Evolutionary conservation across 2,113 vertebrate species (phyloP).

Genomic region (Periophthalmodon schlosseri): DNA sequence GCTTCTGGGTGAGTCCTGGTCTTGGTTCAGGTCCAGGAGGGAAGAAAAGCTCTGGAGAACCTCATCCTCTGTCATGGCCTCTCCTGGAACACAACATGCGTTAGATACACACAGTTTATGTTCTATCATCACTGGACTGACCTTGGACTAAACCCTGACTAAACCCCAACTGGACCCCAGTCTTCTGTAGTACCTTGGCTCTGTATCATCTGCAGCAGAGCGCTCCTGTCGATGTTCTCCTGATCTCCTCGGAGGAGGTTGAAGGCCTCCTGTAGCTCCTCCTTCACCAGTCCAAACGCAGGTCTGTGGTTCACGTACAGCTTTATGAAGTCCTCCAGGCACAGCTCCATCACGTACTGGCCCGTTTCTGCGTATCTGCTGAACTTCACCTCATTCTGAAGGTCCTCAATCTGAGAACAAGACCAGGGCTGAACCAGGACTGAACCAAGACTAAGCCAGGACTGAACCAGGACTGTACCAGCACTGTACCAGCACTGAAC

Average conservation of each 20-base stretch:
- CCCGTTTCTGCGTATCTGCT: constrained; percentile 84
- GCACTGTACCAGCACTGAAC: neutral
- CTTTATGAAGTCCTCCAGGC: constrained; percentile 87
- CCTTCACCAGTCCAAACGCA: constrained; percentile 76
- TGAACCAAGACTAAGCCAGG: no score
- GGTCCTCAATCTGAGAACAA: constrained; percentile 83
- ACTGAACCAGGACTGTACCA: no score
- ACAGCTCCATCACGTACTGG: constrained; percentile 81
- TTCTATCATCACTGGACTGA: neutral
- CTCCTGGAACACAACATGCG: constrained; percentile 74
- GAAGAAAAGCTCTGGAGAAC: constrained; percentile 79
- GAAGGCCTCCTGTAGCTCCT: constrained; percentile 76
- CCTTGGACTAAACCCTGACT: neutral
- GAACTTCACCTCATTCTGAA: constrained; percentile 91
- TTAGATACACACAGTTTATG: no score
- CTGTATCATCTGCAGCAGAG: constrained; percentile 83
- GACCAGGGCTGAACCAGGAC: neutral
- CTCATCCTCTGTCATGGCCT: constrained; percentile 88
- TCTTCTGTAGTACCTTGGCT: constrained; percentile 77
- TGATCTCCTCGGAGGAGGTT: constrained; percentile 77
- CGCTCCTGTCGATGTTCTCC: constrained; percentile 76
- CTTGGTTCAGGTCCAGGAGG: constrained; percentile 74
- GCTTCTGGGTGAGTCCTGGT: constrained; percentile 55
- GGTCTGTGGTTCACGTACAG: constrained; percentile 91
- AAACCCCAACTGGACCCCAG: neutral